Percentiles rank a stretch among this genome's conserved stretches.
Evolutionary conservation across 2,797 vertebrate genomes (phyloP).

Genomic region (Parotocinclus haroldoi): DNA sequence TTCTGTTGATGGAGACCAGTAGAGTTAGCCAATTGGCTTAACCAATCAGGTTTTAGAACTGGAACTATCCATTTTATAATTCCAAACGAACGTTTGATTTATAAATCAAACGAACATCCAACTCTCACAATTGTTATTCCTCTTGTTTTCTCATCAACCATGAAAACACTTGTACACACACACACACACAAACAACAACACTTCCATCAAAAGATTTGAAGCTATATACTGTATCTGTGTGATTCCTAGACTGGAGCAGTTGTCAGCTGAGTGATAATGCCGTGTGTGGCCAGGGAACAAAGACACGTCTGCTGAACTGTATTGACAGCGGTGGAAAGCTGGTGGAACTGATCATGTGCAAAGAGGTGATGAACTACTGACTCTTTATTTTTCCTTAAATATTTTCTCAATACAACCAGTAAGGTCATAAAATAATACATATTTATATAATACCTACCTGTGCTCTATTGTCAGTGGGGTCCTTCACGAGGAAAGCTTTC

Average conservation of each 20-base stretch:
- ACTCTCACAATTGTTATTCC: too few species aligned
- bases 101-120: too few species aligned
- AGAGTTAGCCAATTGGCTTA: too few species aligned
- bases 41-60: too few species aligned
- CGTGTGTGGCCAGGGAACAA: constrained; percentile 72
- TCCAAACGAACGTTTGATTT: too few species aligned
- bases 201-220: too few species aligned
- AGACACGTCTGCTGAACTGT: constrained; percentile 75
- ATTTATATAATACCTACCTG: not conserved
- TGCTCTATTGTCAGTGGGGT: constrained; percentile 56
- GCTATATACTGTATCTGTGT: too few species aligned
- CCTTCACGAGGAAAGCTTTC: constrained; percentile 57
- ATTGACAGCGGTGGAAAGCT: constrained; percentile 70
- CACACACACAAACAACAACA: too few species aligned
- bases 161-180: too few species aligned
- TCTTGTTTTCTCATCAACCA: too few species aligned
- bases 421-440: not conserved
- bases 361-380: constrained; percentile 61
- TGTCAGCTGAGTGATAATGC: constrained; percentile 78
- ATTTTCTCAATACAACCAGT: not conserved
- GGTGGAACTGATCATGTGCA: constrained; percentile 66
- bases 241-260: constrained; percentile 75
- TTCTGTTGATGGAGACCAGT: too few species aligned
- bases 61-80: too few species aligned
- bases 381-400: not conserved